Evolutionary conservation across 2,888 invertebrate genomes (phyloP).

Genomic region (Drosophila mimetica): DNA sequence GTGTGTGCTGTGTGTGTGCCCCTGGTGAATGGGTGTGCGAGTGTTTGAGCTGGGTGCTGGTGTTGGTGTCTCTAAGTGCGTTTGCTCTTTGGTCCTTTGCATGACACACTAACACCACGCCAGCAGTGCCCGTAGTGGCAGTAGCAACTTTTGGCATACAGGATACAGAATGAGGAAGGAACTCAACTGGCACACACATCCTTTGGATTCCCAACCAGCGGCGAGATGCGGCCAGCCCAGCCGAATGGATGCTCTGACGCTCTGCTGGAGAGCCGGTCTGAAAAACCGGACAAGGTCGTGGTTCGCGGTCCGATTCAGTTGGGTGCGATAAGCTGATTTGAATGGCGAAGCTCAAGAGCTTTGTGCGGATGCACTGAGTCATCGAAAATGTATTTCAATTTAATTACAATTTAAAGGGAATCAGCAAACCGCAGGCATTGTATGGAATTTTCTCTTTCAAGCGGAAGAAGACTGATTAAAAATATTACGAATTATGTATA

Average conservation of each 20-base stretch:
- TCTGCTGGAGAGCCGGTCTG: constrained; percentile 1
- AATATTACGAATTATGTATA: too few species aligned
- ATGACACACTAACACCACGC: constrained; percentile 41
- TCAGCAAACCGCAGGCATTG: constrained; percentile 1
- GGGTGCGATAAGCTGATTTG: constrained; percentile 41
- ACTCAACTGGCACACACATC: constrained; percentile 13
- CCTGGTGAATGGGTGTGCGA: constrained; percentile 6
- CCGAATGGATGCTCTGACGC: constrained; percentile 51
- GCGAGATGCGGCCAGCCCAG: constrained; percentile 45
- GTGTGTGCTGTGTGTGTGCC: constrained; percentile 19
- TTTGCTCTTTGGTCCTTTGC: constrained; percentile 55
- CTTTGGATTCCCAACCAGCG: constrained; percentile 9
- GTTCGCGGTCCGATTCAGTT: constrained; percentile 24
- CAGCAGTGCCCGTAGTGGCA: constrained; percentile 17
- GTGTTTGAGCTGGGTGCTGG: constrained; percentile 16
- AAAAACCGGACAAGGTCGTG: constrained; percentile 42
- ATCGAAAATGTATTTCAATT: constrained; percentile 25
- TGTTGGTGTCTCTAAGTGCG: constrained; percentile 61
- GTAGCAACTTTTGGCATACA: constrained; percentile 23
- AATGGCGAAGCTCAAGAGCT: constrained; percentile 36
- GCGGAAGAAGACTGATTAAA: too few species aligned
- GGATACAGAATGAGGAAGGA: constrained; percentile 25
- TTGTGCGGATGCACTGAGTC: constrained; percentile 25
- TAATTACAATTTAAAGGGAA: constrained; percentile 26
- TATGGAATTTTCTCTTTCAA: background rate